Percentiles rank a stretch among this genome's conserved stretches.
Evolutionary conservation across 2,113 vertebrate species (phyloP).

Genomic region (Gambusia holbrooki): DNA sequence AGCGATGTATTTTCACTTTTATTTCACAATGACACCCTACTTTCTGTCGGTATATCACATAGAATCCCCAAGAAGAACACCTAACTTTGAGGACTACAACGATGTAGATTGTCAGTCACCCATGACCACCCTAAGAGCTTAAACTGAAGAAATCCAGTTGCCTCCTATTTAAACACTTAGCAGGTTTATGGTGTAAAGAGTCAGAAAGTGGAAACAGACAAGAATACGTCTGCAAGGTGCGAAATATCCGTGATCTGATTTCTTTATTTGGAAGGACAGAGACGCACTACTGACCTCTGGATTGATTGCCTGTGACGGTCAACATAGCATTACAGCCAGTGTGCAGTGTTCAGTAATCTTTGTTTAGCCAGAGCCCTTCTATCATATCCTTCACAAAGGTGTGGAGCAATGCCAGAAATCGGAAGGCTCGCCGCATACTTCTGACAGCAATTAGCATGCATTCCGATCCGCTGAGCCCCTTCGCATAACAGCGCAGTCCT

Average conservation of each 20-base stretch:
- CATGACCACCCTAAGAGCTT: not conserved
- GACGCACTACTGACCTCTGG: constrained; percentile 69
- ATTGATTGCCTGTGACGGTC: constrained; percentile 80
- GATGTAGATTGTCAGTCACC: too few relatives aligned
- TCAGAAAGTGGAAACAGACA: not conserved
- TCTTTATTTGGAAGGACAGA: constrained; percentile 72
- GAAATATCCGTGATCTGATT: constrained; percentile 20
- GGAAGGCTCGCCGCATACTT: constrained; percentile 80
- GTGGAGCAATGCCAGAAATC: constrained; percentile 75
- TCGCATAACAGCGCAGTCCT: constrained; percentile 84
- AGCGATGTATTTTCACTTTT: too few relatives aligned
- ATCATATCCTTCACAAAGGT: constrained; percentile 78
- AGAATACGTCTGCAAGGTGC: not conserved
- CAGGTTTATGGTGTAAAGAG: not conserved
- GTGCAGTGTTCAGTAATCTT: constrained; percentile 82
- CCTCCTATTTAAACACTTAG: not conserved
- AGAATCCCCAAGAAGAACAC: too few relatives aligned
- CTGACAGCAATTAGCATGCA: constrained; percentile 95
- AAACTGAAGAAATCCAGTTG: not conserved
- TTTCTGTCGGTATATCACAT: too few relatives aligned
- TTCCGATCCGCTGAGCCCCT: constrained; percentile 94
- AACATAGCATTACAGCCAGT: constrained; percentile 79
- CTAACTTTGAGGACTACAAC: not conserved
- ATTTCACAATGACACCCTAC: too few relatives aligned
- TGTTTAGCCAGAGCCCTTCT: constrained; percentile 73